phyloP scores from a whole-genome alignment of 2,888 invertebrate genomes.

The Abrostola tripartita region DNA sequence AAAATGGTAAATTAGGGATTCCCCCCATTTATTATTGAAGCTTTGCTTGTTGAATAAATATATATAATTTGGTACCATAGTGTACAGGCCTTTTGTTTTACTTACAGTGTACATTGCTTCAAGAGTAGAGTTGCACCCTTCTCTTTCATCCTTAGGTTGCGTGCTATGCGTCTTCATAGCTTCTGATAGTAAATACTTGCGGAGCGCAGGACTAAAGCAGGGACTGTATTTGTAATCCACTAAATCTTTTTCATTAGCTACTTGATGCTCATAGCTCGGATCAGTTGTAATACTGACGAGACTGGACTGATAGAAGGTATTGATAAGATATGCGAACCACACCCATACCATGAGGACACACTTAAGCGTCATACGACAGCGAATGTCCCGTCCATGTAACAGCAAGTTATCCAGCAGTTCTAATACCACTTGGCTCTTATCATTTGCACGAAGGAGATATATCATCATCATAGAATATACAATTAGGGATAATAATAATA shows the following conservation, averaged over 20 bases:
- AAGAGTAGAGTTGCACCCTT: conserved; percentile 40
- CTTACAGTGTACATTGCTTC: conserved; percentile 32
- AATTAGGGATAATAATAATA: conserved; percentile 54
- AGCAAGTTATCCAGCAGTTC: conserved; percentile 63
- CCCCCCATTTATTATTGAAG: conserved; percentile 45
- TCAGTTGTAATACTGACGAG: conserved; percentile 65
- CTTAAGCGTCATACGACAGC: conserved; percentile 44
- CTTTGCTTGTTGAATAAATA: conserved; percentile 32
- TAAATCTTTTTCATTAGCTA: conserved; percentile 63
- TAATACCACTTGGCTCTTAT: conserved; percentile 58
- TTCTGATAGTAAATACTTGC: conserved; percentile 35
- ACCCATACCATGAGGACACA: conserved; percentile 64
- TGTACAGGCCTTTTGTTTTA: conserved; percentile 19
- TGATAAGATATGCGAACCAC: conserved; percentile 66
- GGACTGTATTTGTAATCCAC: conserved; percentile 57
- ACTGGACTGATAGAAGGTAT: conserved; percentile 65
- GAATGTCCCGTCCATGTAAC: conserved; percentile 54
- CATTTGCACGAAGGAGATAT: conserved; percentile 44
- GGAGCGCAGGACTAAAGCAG: conserved; percentile 66
- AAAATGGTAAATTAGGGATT: conserved; percentile 32
- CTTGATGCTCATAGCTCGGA: conserved; percentile 64
- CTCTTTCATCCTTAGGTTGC: not conserved
- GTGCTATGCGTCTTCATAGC: not conserved
- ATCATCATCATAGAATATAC: conserved; percentile 57
- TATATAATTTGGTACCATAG: conserved; percentile 32